Conservation (phyloP, 2,888 invertebrate genomes). For the Dryadula phaetusa region DNA sequence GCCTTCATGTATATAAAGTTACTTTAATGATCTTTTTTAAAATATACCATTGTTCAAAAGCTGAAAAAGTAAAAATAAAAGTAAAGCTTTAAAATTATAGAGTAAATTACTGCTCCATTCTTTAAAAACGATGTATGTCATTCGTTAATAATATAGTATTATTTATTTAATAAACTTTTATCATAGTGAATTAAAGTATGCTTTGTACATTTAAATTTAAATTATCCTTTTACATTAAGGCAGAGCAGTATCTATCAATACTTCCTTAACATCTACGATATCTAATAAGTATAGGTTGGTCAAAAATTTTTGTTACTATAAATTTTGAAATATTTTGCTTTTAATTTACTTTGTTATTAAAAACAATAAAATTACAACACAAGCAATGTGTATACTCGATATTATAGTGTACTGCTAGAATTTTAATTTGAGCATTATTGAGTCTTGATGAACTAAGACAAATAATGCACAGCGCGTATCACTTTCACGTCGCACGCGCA, state of each 20-base stretch:
- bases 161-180: background rate
- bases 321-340: background rate
- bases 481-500: conserved; percentile 69
- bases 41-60: background rate
- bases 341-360: too few relatives aligned
- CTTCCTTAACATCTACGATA: too few relatives aligned
- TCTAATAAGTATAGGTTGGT: too few relatives aligned
- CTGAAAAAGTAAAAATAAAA: too few relatives aligned
- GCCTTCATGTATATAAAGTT: conserved; percentile 1
- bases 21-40: background rate
- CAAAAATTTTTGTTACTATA: too few relatives aligned
- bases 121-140: too few relatives aligned
- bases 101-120: too few relatives aligned
- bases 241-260: too few relatives aligned
- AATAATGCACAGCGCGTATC: conserved; percentile 62
- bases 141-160: background rate
- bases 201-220: too few relatives aligned
- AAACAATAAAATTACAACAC: background rate
- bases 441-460: conserved; percentile 40
- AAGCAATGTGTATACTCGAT: background rate
- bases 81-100: too few relatives aligned
- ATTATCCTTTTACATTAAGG: too few relatives aligned
- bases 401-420: conserved; percentile 11
- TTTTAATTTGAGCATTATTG: conserved; percentile 10
- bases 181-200: background rate